Percentiles rank a stretch among this genome's conserved stretches.
These are phyloP conservation scores for Eupeodes luniger DNA, from an alignment of 2,888 invertebrate species.

Conservation along the genomic window DNA sequence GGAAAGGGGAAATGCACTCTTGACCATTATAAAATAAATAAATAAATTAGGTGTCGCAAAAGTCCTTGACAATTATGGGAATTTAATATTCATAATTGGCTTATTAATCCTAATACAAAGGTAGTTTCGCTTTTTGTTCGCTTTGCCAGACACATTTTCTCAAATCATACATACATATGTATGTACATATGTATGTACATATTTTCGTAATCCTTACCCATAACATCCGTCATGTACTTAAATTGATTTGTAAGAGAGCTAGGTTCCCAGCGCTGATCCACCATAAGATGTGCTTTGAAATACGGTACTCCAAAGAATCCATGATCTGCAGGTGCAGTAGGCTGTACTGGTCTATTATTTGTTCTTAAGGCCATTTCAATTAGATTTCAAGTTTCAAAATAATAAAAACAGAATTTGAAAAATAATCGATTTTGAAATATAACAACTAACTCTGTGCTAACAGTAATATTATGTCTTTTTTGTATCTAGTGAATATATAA, in stretches of 20 bases:
- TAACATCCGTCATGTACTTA: constrained; percentile 80
- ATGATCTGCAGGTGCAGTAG: constrained; percentile 80
- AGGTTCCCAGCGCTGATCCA: constrained; percentile 82
- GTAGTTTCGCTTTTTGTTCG: too few species aligned
- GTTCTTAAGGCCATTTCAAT: constrained; percentile 50
- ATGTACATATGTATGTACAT: too few species aligned
- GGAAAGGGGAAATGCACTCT: too few species aligned
- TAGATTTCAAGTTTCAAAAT: background rate
- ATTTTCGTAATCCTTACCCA: constrained; percentile 78
- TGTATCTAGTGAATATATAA: background rate
- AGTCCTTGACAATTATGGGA: too few species aligned
- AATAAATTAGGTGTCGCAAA: too few species aligned
- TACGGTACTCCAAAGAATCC: constrained; percentile 82
- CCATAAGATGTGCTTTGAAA: constrained; percentile 81
- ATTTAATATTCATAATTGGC: too few species aligned
- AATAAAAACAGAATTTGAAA: constrained; percentile 5
- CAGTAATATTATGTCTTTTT: constrained; percentile 21
- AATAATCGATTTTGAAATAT: constrained; percentile 58
- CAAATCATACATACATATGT: too few species aligned
- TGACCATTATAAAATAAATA: too few species aligned
- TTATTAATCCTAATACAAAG: too few species aligned
- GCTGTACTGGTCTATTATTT: constrained; percentile 80
- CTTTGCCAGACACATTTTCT: too few species aligned
- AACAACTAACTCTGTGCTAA: constrained; percentile 47
- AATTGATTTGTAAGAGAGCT: constrained; percentile 81